These are phyloP conservation scores for Drosophila persimilis DNA, from an alignment of 1,140 invertebrate species.

Conservation along the genomic window DNA sequence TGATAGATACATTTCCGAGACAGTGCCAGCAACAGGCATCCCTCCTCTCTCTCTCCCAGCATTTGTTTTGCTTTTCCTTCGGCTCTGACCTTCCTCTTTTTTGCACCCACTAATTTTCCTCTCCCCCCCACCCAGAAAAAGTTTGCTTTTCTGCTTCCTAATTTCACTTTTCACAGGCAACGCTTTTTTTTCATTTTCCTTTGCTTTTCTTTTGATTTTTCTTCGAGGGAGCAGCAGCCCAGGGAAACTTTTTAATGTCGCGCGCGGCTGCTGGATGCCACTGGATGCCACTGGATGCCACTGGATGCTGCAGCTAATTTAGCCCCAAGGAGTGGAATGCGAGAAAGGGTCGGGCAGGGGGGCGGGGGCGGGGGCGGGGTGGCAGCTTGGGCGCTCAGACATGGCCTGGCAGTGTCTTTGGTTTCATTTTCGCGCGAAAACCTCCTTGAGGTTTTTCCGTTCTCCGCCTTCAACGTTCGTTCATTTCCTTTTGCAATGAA, in stretches of 20 bases:
- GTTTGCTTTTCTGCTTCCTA: constrained; percentile 50
- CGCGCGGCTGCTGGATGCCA: constrained; percentile 18
- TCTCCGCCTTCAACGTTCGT: constrained; percentile 36
- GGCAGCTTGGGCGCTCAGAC: constrained; percentile 66
- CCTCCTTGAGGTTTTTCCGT: constrained; percentile 41
- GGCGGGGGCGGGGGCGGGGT: neutral
- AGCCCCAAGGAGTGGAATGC: constrained; percentile 19
- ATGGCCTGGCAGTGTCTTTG: constrained; percentile 71
- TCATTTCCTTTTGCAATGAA: constrained; percentile 75
- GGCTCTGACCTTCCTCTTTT: constrained; percentile 23
- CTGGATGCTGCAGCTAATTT: constrained; percentile 66
- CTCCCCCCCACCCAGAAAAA: constrained; percentile 9
- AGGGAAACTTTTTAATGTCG: constrained; percentile 78
- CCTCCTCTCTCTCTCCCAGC: constrained; percentile 18
- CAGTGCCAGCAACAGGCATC: constrained; percentile 16
- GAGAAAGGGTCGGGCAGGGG: neutral
- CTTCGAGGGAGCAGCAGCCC: constrained; percentile 38
- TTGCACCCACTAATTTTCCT: constrained; percentile 30
- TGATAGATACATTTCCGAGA: too few relatives aligned
- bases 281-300: constrained; percentile 10
- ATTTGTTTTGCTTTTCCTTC: constrained; percentile 37
- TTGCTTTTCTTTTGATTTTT: constrained; percentile 53
- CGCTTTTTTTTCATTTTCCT: constrained; percentile 34
- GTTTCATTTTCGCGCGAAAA: constrained; percentile 65
- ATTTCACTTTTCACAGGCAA: constrained; percentile 76